phyloP scores from a whole-genome alignment of 1,140 invertebrate genomes.

The Uloborus diversus region DNA sequence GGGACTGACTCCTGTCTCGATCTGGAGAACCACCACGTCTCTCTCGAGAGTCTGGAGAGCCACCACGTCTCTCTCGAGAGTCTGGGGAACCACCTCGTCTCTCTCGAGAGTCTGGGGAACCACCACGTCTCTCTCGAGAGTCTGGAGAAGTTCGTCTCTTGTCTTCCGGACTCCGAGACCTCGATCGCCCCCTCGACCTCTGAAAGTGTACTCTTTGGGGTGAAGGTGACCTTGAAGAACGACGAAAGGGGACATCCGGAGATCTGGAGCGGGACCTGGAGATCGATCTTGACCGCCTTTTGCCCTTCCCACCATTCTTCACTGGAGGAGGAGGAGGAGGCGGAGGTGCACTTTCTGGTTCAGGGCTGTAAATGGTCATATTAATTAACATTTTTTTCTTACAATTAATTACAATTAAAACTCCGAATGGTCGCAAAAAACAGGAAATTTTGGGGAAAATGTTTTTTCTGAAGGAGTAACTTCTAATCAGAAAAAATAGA shows the following conservation, averaged over 20 bases:
- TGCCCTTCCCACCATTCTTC: slow-evolving; percentile 31
- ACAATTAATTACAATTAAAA: neutral
- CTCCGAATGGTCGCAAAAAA: no score
- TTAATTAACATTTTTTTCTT: neutral
- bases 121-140: no score
- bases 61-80: no score
- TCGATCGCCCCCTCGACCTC: slow-evolving; percentile 52
- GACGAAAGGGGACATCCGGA: slow-evolving; percentile 39
- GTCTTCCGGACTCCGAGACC: slow-evolving; percentile 56
- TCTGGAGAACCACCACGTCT: no score
- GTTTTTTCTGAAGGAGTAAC: no score
- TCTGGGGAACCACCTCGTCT: no score
- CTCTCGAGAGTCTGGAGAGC: no score
- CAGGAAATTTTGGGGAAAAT: no score
- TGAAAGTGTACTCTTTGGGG: slow-evolving; percentile 24
- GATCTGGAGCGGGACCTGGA: slow-evolving; percentile 63
- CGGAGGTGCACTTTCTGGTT: neutral
- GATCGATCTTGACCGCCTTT: slow-evolving; percentile 59
- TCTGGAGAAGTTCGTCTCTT: slow-evolving; percentile 47
- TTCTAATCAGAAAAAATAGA: no score
- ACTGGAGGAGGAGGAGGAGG: neutral
- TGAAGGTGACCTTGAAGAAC: neutral
- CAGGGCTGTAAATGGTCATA: slow-evolving; percentile 18
- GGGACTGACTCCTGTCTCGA: no score
- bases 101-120: no score